These are phyloP conservation scores for Porites rus DNA, from an alignment of 92 coral and sea anemone species.

Conservation along the genomic window DNA sequence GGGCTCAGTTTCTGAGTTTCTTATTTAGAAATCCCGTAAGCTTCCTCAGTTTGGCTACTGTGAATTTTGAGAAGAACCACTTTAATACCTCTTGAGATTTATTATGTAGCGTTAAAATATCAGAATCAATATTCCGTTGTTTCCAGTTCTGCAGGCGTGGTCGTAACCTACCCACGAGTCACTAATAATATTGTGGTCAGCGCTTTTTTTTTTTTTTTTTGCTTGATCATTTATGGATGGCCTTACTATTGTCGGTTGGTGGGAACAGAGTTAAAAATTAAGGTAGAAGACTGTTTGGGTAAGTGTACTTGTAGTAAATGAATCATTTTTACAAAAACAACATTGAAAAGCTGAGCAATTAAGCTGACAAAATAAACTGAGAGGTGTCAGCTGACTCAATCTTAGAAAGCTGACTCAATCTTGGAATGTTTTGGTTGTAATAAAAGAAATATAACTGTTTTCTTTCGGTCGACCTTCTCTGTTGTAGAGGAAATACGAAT, in stretches of 20 bases:
- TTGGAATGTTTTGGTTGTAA: no score
- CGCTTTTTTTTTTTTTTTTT: not conserved
- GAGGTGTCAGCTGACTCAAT: no score
- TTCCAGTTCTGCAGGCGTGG: not conserved
- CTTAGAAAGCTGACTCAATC: no score
- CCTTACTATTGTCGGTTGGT: not conserved
- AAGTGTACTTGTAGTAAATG: not conserved
- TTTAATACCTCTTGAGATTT: not conserved
- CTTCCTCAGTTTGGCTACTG: no score
- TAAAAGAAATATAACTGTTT: no score
- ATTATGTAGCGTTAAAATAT: no score
- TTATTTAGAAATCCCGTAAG: no score
- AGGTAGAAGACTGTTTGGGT: not conserved
- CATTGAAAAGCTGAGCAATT: not conserved
- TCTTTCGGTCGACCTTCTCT: no score
- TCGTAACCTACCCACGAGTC: not conserved
- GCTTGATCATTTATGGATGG: not conserved
- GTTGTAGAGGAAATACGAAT: no score
- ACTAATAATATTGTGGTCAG: not conserved
- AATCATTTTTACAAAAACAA: constrained; percentile 6
- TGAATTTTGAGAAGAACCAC: not conserved
- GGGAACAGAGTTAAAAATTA: not conserved
- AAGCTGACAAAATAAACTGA: no score
- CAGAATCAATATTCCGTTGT: not conserved
- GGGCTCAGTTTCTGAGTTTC: no score